Percentiles rank a stretch among this genome's conserved stretches.
Evolutionary conservation across 2,113 vertebrate genomes (phyloP).

Genomic region (Puma concolor): DNA sequence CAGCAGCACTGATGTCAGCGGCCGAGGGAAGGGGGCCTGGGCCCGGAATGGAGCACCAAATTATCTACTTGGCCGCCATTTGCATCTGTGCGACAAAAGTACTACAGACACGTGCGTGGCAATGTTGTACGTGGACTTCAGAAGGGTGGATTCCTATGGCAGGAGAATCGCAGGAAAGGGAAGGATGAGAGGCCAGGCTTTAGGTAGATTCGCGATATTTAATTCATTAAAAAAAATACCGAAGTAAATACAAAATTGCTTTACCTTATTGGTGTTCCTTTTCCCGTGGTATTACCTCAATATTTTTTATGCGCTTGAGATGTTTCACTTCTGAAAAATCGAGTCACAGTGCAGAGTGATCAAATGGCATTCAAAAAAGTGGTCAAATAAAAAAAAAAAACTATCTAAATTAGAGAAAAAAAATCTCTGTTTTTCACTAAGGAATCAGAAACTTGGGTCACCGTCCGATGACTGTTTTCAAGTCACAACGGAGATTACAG

Average conservation of each 20-base stretch:
- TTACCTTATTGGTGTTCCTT: neutral
- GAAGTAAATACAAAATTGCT: neutral
- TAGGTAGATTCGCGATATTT: too few relatives aligned
- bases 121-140: neutral
- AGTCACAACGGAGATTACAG: neutral
- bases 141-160: neutral
- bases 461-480: neutral
- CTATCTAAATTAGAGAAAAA: neutral
- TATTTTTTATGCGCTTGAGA: neutral
- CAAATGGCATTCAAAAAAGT: neutral
- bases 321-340: neutral
- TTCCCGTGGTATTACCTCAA: neutral
- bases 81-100: neutral
- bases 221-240: neutral
- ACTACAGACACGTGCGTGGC: too few relatives aligned
- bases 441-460: neutral
- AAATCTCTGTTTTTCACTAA: neutral
- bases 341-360: neutral
- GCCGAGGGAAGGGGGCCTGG: accelerated
- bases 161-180: neutral
- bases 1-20: neutral
- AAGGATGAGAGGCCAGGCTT: neutral
- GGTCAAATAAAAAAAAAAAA: neutral
- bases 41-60: neutral
- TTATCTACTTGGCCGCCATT: neutral